Conservation (phyloP, 2,888 invertebrate species). For the Torymus auratus region DNA sequence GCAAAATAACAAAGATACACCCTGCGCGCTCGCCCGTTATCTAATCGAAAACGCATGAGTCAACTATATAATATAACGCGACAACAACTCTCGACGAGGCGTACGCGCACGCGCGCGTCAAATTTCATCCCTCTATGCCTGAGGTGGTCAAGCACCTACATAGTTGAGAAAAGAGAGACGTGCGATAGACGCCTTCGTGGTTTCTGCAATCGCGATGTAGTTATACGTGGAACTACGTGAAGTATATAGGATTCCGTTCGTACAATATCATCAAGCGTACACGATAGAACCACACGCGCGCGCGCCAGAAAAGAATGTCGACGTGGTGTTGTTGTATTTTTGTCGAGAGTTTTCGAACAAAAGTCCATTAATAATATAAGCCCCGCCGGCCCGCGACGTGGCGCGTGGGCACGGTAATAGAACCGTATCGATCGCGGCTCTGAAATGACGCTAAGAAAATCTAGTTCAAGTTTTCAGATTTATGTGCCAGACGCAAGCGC, state of each 20-base stretch:
- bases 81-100: conserved; percentile 27
- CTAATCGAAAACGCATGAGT: conserved; percentile 41
- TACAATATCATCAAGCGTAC: too few relatives aligned
- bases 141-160: conserved; percentile 2
- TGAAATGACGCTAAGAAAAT: not conserved
- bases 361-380: too few relatives aligned
- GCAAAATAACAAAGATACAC: conserved; percentile 25
- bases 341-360: too few relatives aligned
- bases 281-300: too few relatives aligned
- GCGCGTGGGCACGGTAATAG: too few relatives aligned
- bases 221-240: too few relatives aligned
- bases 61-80: conserved; percentile 5
- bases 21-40: conserved; percentile 21
- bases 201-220: not conserved
- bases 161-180: conserved; percentile 3
- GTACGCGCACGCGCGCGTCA: conserved; percentile 24
- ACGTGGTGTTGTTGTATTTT: too few relatives aligned
- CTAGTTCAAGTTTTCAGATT: not conserved
- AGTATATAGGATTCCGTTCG: too few relatives aligned
- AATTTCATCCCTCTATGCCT: conserved; percentile 40
- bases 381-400: too few relatives aligned
- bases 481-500: not conserved
- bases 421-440: too few relatives aligned
- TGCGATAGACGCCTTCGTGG: not conserved
- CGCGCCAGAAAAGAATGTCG: too few relatives aligned